These are phyloP conservation scores for Lottia gigantea DNA, from an alignment of 2,888 invertebrate genomes.

Conservation along the genomic window DNA sequence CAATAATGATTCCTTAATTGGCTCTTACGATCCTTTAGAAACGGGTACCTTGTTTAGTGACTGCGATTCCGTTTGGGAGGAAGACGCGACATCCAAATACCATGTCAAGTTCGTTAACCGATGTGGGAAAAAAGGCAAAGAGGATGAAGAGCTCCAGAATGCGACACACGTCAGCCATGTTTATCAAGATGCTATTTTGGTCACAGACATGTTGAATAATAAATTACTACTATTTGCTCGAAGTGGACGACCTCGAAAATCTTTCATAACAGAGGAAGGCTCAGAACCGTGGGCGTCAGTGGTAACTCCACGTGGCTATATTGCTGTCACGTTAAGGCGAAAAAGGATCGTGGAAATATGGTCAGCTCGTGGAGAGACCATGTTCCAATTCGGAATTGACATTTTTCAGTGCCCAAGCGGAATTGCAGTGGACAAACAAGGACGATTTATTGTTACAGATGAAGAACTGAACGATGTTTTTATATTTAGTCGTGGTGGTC, in stretches of 20 bases:
- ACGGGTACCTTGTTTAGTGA: background rate
- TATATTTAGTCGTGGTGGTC: conserved; percentile 29
- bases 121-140: conserved; percentile 26
- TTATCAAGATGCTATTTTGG: conserved; percentile 38
- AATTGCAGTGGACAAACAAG: conserved; percentile 54
- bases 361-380: conserved; percentile 33
- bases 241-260: conserved; percentile 23
- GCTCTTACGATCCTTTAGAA: too few species aligned
- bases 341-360: conserved; percentile 46
- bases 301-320: conserved; percentile 40
- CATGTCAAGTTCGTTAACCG: conserved; percentile 23
- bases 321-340: conserved; percentile 48
- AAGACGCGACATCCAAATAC: conserved; percentile 2
- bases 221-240: conserved; percentile 26
- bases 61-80: background rate
- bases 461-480: conserved; percentile 66
- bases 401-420: conserved; percentile 46
- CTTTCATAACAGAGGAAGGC: conserved; percentile 29
- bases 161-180: conserved; percentile 35
- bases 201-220: conserved; percentile 49
- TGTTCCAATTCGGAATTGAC: conserved; percentile 39
- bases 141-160: conserved; percentile 31
- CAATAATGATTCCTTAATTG: too few species aligned
- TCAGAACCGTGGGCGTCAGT: conserved; percentile 49
- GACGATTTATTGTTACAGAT: conserved; percentile 69